Percentiles rank a stretch among this genome's conserved stretches.
Conservation (phyloP, 2,797 vertebrate species). For the Apogon hyalosoma region DNA sequence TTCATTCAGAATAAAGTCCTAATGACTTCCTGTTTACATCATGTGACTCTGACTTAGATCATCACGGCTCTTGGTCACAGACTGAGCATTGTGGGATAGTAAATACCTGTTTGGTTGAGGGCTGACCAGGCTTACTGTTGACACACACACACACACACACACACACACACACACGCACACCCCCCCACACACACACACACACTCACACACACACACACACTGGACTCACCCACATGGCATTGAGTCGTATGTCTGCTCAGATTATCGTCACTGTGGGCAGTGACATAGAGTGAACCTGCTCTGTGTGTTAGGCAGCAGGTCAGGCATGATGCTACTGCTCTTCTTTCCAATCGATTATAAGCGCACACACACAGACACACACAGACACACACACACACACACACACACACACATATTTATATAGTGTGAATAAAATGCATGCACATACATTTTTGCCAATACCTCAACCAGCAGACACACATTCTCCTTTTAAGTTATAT, state of each 20-base stretch:
- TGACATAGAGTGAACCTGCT: slow-evolving; percentile 57
- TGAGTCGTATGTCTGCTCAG: slow-evolving; percentile 63
- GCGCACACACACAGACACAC: no score
- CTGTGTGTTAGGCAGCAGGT: slow-evolving; percentile 42
- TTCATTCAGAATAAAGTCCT: not conserved
- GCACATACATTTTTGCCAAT: no score
- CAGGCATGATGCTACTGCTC: slow-evolving; percentile 53
- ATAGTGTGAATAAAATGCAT: no score
- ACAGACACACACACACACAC: no score
- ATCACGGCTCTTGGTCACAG: slow-evolving; percentile 14
- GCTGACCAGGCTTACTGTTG: slow-evolving; percentile 13
- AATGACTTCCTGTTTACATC: slow-evolving; percentile 56
- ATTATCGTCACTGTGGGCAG: slow-evolving; percentile 59
- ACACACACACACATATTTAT: slow-evolving; percentile 2
- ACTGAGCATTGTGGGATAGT: slow-evolving; percentile 35
- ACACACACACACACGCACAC: no score
- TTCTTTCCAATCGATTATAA: slow-evolving; percentile 52
- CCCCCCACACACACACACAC: slow-evolving; percentile 10
- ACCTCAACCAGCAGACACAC: not conserved
- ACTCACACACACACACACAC: slow-evolving; percentile 21
- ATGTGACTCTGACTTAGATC: slow-evolving; percentile 34
- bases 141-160: no score
- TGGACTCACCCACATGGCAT: slow-evolving; percentile 51
- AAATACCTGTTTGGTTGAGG: slow-evolving; percentile 28
- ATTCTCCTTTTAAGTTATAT: not conserved